phyloP scores from a whole-genome alignment of 37 sponge, comb jelly and placozoan genomes.

The Tethya wilhelma region DNA sequence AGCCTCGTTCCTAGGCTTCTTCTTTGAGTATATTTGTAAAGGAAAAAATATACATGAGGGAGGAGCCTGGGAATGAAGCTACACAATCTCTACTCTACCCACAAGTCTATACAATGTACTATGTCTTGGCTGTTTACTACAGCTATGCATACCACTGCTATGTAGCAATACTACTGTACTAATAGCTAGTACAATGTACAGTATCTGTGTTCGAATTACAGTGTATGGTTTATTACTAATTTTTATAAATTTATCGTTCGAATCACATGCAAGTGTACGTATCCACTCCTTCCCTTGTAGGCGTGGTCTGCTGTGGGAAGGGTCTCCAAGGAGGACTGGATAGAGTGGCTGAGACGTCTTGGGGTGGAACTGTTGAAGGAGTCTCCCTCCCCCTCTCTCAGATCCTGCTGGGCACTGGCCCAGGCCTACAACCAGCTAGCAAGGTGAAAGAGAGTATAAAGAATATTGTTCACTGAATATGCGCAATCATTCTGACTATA shows the following conservation, averaged over 20 bases:
- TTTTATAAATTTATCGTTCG: background rate
- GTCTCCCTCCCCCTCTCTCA: slow-evolving; percentile 85
- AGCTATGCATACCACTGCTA: too few relatives aligned
- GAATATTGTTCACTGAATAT: too few relatives aligned
- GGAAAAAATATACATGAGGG: background rate
- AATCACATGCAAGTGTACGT: background rate
- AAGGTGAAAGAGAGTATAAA: too few relatives aligned
- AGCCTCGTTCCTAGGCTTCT: background rate
- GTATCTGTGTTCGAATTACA: background rate
- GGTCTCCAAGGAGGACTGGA: slow-evolving; percentile 91
- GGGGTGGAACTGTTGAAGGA: slow-evolving; percentile 95
- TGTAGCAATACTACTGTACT: background rate
- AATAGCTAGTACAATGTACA: background rate
- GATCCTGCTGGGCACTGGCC: slow-evolving; percentile 87
- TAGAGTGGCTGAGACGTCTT: slow-evolving; percentile 93
- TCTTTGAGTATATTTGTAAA: background rate
- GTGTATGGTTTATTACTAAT: background rate
- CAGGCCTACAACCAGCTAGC: slow-evolving; percentile 85
- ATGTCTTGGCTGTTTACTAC: background rate
- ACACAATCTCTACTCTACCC: background rate
- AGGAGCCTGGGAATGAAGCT: background rate
- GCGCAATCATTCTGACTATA: too few relatives aligned
- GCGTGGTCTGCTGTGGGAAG: slow-evolving; percentile 75
- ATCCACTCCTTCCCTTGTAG: slow-evolving; percentile 54
- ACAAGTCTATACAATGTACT: background rate